These are phyloP conservation scores for Arctia plantaginis DNA, from an alignment of 2,888 invertebrate species.

Conservation along the genomic window DNA sequence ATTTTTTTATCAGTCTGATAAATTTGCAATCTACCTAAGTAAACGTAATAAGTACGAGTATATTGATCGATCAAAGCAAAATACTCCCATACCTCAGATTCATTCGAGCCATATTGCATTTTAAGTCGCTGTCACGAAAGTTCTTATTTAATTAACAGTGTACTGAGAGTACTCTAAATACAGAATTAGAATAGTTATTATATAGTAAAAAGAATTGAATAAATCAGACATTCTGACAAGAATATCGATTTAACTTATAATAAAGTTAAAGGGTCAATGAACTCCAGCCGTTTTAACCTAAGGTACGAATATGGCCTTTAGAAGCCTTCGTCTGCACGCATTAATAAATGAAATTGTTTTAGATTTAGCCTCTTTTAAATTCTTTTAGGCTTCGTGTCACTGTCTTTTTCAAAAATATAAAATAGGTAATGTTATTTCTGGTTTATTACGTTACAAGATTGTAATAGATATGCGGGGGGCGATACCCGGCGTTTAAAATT, in stretches of 20 bases:
- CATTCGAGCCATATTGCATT: background rate
- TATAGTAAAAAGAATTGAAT: background rate
- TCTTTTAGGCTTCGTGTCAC: constrained; percentile 19
- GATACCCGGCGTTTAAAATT: background rate
- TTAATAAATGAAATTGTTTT: constrained; percentile 19
- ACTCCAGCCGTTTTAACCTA: constrained; percentile 32
- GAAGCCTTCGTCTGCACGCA: constrained; percentile 26
- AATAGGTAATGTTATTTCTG: background rate
- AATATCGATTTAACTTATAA: constrained; percentile 45
- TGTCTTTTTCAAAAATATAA: background rate
- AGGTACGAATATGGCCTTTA: constrained; percentile 23
- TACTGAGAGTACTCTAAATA: background rate
- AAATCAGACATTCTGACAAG: constrained; percentile 19
- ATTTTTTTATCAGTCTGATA: no score
- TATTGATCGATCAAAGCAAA: background rate
- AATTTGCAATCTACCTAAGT: background rate
- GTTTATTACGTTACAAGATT: background rate
- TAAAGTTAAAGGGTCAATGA: constrained; percentile 37
- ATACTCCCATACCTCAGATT: background rate
- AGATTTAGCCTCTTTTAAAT: constrained; percentile 2
- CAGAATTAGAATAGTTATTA: no score
- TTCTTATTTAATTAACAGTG: background rate
- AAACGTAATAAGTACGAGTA: background rate
- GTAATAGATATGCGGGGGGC: background rate
- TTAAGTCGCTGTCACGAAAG: no score